A percentile compares a stretch with the other conserved stretches of the same genome.
phyloP scores from a whole-genome alignment of 2,797 vertebrate genomes.

The Halcyon leucocephala region DNA sequence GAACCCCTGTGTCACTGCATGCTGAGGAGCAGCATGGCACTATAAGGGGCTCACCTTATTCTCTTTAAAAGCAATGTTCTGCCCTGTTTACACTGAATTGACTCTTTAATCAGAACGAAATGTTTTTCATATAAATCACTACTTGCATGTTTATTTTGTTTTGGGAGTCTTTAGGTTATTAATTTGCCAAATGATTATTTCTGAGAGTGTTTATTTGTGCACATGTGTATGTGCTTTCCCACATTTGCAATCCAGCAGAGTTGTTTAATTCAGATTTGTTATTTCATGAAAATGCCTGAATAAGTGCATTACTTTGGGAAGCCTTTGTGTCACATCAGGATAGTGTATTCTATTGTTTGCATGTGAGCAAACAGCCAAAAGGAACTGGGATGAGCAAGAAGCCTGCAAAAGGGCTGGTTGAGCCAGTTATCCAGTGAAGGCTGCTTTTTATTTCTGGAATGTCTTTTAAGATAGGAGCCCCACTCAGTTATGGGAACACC shows the following conservation, averaged over 20 bases:
- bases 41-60: background rate
- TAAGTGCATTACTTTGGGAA: background rate
- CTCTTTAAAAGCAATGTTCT: background rate
- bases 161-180: background rate
- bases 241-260: background rate
- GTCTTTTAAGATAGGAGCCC: background rate
- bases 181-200: constrained; percentile 31
- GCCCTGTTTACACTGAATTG: background rate
- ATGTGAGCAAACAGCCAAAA: constrained; percentile 2
- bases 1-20: background rate
- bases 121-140: background rate
- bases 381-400: background rate
- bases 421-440: background rate
- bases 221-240: background rate
- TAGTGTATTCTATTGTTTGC: background rate
- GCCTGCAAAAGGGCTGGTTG: background rate
- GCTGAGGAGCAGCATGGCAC: background rate
- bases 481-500: background rate
- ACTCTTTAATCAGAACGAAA: background rate
- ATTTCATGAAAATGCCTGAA: constrained; percentile 2
- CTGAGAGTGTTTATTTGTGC: background rate
- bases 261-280: constrained; percentile 18
- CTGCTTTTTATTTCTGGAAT: background rate
- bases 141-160: background rate
- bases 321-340: constrained; percentile 13